Evolutionary conservation across 2,797 vertebrate genomes (phyloP).

Genomic region (Sebastes paucispinis): DNA sequence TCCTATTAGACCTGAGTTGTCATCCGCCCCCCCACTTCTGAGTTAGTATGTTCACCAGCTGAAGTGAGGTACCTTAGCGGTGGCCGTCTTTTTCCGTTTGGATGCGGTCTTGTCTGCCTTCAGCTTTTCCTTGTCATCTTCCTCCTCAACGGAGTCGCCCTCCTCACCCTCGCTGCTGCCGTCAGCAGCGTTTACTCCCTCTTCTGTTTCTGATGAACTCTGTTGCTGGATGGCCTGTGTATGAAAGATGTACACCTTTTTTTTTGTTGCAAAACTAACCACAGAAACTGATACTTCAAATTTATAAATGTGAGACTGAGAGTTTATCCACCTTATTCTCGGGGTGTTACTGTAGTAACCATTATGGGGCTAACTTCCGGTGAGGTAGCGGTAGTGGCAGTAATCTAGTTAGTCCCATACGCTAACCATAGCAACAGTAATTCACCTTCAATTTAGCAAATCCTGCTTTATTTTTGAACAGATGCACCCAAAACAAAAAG

Average conservation of each 20-base stretch:
- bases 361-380: too few species aligned
- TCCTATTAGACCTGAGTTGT: neutral
- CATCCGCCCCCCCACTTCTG: neutral
- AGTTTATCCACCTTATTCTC: neutral
- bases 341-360: too few species aligned
- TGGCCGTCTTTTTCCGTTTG: slow-evolving; percentile 91
- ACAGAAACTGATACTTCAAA: neutral
- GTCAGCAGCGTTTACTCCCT: slow-evolving; percentile 89
- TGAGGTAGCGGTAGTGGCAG: too few species aligned
- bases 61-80: slow-evolving; percentile 86
- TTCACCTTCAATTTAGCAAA: too few species aligned
- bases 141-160: slow-evolving; percentile 88
- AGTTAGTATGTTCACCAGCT: neutral
- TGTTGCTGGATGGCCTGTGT: slow-evolving; percentile 91
- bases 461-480: too few species aligned
- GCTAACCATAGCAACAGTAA: too few species aligned
- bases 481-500: too few species aligned
- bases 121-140: slow-evolving; percentile 86
- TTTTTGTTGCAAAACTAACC: neutral
- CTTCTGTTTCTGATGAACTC: slow-evolving; percentile 94
- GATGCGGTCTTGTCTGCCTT: slow-evolving; percentile 91
- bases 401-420: too few species aligned
- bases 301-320: neutral
- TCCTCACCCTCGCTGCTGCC: slow-evolving; percentile 93
- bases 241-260: neutral